These are phyloP conservation scores for Ctena decussata DNA, from an alignment of 2,888 invertebrate species.

Conservation along the genomic window DNA sequence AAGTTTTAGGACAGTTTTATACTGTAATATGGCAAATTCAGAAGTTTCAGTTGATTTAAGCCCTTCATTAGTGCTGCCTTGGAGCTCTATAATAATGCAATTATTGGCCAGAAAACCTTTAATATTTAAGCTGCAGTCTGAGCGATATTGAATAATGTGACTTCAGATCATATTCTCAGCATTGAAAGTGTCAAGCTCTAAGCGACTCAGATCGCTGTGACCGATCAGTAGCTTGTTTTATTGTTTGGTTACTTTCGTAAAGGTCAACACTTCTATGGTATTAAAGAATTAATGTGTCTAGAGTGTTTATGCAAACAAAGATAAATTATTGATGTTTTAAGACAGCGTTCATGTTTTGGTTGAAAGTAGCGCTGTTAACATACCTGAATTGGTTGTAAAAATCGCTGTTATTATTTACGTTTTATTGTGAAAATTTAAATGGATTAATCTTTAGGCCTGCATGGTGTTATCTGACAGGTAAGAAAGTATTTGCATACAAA, in stretches of 20 bases:
- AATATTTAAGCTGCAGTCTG: no score
- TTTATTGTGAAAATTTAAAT: not conserved
- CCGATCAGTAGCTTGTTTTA: not conserved
- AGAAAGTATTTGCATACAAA: conserved; percentile 7
- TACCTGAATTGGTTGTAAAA: not conserved
- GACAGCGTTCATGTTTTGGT: not conserved
- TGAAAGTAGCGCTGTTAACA: not conserved
- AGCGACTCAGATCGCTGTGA: not conserved
- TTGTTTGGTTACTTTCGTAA: not conserved
- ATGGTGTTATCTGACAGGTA: conserved; percentile 1
- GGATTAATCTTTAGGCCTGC: not conserved
- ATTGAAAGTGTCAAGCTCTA: not conserved
- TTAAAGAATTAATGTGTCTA: conserved; percentile 1
- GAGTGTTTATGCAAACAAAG: not conserved
- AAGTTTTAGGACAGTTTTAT: no score
- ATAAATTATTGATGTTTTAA: conserved; percentile 7
- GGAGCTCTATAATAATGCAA: no score
- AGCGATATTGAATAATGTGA: no score
- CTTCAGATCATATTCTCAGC: not conserved
- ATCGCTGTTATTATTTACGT: not conserved
- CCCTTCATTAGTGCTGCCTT: no score
- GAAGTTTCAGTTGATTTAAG: no score
- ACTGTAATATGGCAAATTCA: no score
- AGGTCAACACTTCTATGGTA: not conserved
- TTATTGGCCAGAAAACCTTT: no score